Evolutionary conservation across 2,113 vertebrate genomes (phyloP), one percentile per base, ranked within the genome.

Genomic region (Gorilla gorilla): DNA sequence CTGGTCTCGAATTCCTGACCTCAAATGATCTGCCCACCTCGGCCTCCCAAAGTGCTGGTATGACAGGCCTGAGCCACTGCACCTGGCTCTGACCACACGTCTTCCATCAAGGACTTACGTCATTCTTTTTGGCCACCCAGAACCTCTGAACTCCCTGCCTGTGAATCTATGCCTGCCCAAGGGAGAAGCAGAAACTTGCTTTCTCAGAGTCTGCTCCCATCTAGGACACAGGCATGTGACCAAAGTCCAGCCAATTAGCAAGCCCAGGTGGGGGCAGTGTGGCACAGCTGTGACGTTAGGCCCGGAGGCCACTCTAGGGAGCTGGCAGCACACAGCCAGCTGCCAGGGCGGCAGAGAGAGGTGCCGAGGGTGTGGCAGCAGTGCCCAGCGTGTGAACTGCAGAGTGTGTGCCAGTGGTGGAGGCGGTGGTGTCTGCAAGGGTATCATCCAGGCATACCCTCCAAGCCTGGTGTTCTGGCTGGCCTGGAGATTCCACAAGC

Each of bases 251-350:
- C 25, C 45, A 35, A 40, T 27, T 52, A 8, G 20, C 9, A 4
- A 27, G 9, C 4, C 18, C 3, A 40, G 45, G 13, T 22, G 20
- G 2, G n/a, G 20, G 2, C 16, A 3, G 40, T 6, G 55, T 20
- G 61, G 25, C 88, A n/a, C 4, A 27, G 73, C 70, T 40, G 73
- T 20, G 27, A 25, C 0, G 4, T 25, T 40, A 40, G 30, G 55
- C 32, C 38, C 10, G 50, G 57, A n/a, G 23, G 61, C 61, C 16
- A 2, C 20, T 70, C 43, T 70, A 23, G 22, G 22, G 23, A n/a
- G 59, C 25, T 38, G 13, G 25, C 5, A 7, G 72, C 45, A 84
- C 66, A 52, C 75, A 72, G 61, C 61, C 17, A 85, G 48, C 16
- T 57, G 27, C 61, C n/a, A 57, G 70, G 2, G 68, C 4, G 0